phyloP scores from a whole-genome alignment of 2,113 vertebrate genomes.

The Rhombomys opimus region DNA sequence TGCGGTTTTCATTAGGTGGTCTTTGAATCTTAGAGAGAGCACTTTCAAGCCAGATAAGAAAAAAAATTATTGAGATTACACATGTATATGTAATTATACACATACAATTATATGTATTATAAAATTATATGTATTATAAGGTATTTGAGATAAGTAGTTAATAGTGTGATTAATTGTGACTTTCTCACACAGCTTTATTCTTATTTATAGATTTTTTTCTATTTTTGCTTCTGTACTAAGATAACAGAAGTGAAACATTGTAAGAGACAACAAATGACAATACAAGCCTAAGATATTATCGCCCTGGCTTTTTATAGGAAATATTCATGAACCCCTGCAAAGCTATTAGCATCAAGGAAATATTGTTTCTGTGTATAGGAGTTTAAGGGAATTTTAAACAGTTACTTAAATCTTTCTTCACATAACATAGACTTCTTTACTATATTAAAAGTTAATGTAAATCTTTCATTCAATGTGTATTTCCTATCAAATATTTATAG shows the following conservation, averaged over 20 bases:
- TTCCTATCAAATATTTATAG: neutral
- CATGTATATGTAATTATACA: neutral
- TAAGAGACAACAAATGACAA: neutral
- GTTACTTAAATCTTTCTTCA: neutral
- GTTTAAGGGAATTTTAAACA: neutral
- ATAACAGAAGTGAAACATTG: neutral
- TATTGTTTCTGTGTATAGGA: neutral
- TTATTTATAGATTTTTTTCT: neutral
- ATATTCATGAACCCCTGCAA: neutral
- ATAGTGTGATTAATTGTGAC: neutral
- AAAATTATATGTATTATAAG: too few relatives aligned
- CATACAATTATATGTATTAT: neutral
- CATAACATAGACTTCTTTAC: neutral
- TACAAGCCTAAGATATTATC: constrained; percentile 12
- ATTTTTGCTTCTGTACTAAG: neutral
- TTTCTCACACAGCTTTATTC: neutral
- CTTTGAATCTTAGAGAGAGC: neutral
- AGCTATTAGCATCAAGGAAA: neutral
- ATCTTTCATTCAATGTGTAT: neutral
- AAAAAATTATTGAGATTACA: neutral
- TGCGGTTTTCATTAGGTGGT: neutral
- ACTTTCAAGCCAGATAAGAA: neutral
- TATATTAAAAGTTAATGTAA: neutral
- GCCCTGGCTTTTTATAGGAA: neutral
- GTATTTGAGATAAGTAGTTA: neutral